Base-by-base conservation (phyloP, 2,113 vertebrate species). In the Amphiprion ocellaris region DNA sequence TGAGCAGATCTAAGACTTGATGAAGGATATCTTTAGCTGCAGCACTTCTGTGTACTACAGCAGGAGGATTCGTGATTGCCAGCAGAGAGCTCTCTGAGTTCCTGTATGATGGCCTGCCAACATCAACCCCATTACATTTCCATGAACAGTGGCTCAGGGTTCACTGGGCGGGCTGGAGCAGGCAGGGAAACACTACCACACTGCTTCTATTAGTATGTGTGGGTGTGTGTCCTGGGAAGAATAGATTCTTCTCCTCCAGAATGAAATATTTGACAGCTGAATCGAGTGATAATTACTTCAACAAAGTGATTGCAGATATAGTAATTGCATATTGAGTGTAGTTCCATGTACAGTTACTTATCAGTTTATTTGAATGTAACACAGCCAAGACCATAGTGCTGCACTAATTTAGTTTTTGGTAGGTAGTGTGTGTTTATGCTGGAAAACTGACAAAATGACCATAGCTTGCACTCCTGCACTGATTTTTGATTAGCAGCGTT, bases 111-210 rank as follows among this genome's bases (percentile, higher is more conserved):
- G 39, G 46, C 23, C 70, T 79, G 89, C 85, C 87, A 89, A 87
- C 74, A 80, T 69, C 85, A 88, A 63, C 90, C 47, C 72, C 74
- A 87, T 84, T 82, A 83, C 83, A 56, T 86, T 80, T 85, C 68
- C 60, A 21, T 4, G 26, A 83, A 75, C 73, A 85, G 82, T 70
- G 76, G 70, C 67, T 82, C 61, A 30, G 74, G 56, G 87, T 88
- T 86, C 85, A 91, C 21, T 19, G 44, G 55, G 54, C 78, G 79
- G 82, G 41, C 81, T 55, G 19, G 0, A 60, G 72, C 61, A 26
- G 12, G 83, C 26, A 17, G 53, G 64, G 67, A 56, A 71, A 78
- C 41, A 66, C 54, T 4, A 49, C 19, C 39, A 60, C 44, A 21
- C 68, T 53, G 23, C 59, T 58, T 23, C 53, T 23, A 54, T 56